phyloP scores from a whole-genome alignment of 1,140 invertebrate species.

The Drosophila arawakana region DNA sequence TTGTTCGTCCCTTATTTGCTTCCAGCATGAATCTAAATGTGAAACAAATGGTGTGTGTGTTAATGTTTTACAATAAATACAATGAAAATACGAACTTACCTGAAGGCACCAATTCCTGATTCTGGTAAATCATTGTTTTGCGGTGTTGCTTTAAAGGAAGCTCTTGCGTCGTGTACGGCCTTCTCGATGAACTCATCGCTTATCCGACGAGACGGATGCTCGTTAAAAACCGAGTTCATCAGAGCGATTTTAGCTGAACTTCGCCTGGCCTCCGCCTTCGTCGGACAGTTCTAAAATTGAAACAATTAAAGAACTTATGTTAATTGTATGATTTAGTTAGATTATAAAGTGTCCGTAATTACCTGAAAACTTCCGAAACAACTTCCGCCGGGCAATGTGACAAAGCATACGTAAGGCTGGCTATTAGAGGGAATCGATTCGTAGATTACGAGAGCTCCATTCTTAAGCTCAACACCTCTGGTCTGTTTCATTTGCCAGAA shows the following conservation, averaged over 20 bases:
- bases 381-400: constrained; percentile 96
- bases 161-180: constrained; percentile 94
- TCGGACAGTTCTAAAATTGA: constrained; percentile 91
- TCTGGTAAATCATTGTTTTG: constrained; percentile 92
- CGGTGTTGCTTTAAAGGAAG: constrained; percentile 87
- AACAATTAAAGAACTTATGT: background rate
- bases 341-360: constrained; percentile 15
- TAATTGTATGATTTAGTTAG: no score
- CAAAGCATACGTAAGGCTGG: constrained; percentile 97
- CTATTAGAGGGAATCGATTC: constrained; percentile 95
- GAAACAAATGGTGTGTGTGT: background rate
- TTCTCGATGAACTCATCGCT: constrained; percentile 97
- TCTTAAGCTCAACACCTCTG: constrained; percentile 93
- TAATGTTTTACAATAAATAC: background rate
- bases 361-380: constrained; percentile 98
- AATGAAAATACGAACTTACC: constrained; percentile 81
- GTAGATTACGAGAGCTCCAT: constrained; percentile 96
- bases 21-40: constrained; percentile 93
- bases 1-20: constrained; percentile 95
- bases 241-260: constrained; percentile 97
- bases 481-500: constrained; percentile 99
- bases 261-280: constrained; percentile 96
- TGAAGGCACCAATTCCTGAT: constrained; percentile 95
- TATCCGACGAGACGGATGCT: constrained; percentile 96
- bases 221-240: constrained; percentile 99